Conservation (phyloP, 2,888 invertebrate genomes). For the Yponomeuta cagnagella region DNA sequence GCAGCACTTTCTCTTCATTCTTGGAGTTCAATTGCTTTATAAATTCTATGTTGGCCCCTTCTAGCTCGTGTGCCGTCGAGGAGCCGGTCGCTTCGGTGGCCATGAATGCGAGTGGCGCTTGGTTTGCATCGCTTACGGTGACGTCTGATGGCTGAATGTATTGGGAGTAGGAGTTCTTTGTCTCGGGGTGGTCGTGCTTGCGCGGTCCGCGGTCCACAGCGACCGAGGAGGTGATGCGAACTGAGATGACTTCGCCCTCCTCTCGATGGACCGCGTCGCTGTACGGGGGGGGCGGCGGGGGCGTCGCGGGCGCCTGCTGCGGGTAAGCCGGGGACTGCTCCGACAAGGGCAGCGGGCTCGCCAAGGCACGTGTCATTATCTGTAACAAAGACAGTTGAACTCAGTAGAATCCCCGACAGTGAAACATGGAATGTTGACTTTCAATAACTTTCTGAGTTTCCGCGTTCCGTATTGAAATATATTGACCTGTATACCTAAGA, state of each 20-base stretch:
- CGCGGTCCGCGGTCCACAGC: conserved; percentile 69
- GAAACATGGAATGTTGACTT: neutral
- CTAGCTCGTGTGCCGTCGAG: conserved; percentile 38
- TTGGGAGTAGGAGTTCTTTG: neutral
- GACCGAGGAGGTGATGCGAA: conserved; percentile 77
- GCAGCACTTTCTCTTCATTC: conserved; percentile 50
- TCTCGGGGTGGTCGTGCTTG: neutral
- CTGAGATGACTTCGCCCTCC: conserved; percentile 67
- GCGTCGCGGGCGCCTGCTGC: neutral
- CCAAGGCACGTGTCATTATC: conserved; percentile 49
- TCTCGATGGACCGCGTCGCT: conserved; percentile 23
- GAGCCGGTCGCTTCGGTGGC: neutral
- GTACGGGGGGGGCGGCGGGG: neutral
- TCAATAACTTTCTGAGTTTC: neutral
- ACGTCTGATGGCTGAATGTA: neutral
- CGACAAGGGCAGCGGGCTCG: conserved; percentile 41
- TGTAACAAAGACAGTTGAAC: conserved; percentile 26
- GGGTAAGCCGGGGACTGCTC: neutral
- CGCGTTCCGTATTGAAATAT: neutral
- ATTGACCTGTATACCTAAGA: neutral
- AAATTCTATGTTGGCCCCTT: conserved; percentile 69
- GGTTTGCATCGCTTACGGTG: neutral
- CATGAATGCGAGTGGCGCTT: neutral
- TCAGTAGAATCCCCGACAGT: neutral
- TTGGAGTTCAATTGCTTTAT: conserved; percentile 63